Percentiles rank a stretch among this genome's conserved stretches.
Evolutionary conservation across 2,797 vertebrate genomes (phyloP).

Genomic region (Clarias pachynema): DNA sequence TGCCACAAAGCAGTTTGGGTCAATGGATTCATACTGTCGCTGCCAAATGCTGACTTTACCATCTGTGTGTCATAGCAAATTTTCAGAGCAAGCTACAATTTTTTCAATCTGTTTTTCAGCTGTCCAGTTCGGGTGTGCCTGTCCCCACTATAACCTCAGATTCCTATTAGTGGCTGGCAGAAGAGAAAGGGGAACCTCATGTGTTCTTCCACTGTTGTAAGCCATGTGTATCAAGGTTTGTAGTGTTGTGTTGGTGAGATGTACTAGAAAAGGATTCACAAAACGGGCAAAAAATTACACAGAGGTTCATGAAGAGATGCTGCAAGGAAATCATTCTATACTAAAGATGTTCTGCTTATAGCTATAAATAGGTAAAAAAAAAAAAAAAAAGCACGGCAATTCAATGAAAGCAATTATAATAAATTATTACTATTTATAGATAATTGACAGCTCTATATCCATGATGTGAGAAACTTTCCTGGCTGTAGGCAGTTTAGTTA

Average conservation of each 20-base stretch:
- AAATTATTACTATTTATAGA: conserved; percentile 11
- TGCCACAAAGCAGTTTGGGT: background rate
- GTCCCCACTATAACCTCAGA: background rate
- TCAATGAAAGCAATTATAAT: background rate
- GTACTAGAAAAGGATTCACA: background rate
- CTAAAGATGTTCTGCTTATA: background rate
- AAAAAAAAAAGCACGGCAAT: background rate
- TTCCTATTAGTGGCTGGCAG: background rate
- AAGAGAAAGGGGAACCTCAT: background rate
- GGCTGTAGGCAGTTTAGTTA: conserved; percentile 18
- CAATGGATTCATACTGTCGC: background rate
- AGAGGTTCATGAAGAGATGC: background rate
- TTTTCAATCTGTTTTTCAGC: background rate
- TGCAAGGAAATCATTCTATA: no score
- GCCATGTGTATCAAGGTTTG: background rate
- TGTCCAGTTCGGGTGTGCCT: background rate
- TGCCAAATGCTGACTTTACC: background rate
- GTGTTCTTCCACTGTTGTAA: background rate
- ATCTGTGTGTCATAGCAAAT: background rate
- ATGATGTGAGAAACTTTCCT: background rate
- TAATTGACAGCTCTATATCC: conserved; percentile 13
- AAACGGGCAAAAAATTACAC: background rate
- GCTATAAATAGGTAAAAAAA: background rate
- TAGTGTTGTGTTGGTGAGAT: background rate
- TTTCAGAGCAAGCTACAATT: background rate